Conservation (phyloP, 2,888 invertebrate genomes). For the Scaptomyza cyrtandrae region DNA sequence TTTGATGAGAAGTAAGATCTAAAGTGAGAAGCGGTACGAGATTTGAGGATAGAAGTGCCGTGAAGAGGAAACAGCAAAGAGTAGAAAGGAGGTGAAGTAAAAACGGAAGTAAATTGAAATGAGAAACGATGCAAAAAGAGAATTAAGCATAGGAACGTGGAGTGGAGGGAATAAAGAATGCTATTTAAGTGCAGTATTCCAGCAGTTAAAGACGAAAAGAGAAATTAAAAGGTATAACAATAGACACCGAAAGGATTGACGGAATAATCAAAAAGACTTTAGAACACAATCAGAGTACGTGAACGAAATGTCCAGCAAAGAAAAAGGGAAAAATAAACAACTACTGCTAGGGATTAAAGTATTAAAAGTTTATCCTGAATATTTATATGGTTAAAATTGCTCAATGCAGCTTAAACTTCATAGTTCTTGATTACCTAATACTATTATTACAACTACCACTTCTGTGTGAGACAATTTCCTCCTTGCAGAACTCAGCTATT, state of each 20-base stretch:
- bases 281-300: too few relatives aligned
- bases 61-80: background rate
- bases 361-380: too few relatives aligned
- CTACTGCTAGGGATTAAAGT: too few relatives aligned
- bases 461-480: conserved; percentile 4
- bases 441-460: background rate
- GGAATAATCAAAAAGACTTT: too few relatives aligned
- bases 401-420: background rate
- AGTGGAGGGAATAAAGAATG: background rate
- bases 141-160: background rate
- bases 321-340: too few relatives aligned
- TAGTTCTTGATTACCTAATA: conserved; percentile 19
- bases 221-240: background rate
- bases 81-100: background rate
- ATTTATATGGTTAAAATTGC: background rate
- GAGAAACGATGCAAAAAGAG: background rate
- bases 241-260: too few relatives aligned
- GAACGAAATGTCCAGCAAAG: too few relatives aligned
- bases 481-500: conserved; percentile 10
- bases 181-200: background rate
- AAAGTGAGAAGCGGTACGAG: background rate
- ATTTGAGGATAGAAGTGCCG: background rate
- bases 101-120: background rate
- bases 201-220: too few relatives aligned
- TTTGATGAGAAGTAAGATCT: background rate